phyloP scores from a whole-genome alignment of 2,113 vertebrate species.

The Pituophis catenifer region DNA sequence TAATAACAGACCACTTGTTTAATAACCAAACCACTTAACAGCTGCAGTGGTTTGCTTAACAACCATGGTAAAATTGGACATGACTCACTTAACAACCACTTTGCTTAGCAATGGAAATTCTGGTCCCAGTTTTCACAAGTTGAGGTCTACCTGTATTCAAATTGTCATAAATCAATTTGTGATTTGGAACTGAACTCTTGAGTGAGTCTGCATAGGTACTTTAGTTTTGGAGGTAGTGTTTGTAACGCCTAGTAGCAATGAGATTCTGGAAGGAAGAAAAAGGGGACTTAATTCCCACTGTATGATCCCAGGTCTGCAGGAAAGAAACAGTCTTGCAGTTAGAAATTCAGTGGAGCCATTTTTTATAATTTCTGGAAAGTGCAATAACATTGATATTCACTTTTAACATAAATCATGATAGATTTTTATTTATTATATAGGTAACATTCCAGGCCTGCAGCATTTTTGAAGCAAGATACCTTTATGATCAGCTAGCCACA shows the following conservation, averaged over 20 bases:
- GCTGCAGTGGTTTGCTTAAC: too few species aligned
- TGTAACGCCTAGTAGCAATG: not conserved
- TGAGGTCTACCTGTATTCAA: not conserved
- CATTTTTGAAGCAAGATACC: constrained; percentile 93
- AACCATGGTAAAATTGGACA: too few species aligned
- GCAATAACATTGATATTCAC: not conserved
- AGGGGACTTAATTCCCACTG: not conserved
- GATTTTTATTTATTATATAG: constrained; percentile 64
- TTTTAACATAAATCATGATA: not conserved
- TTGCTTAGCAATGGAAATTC: not conserved
- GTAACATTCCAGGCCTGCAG: constrained; percentile 99
- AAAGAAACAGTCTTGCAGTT: not conserved
- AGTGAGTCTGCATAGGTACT: not conserved
- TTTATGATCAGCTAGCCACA: constrained; percentile 95
- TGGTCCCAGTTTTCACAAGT: not conserved
- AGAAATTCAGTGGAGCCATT: not conserved
- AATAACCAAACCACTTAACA: too few species aligned
- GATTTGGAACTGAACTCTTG: not conserved
- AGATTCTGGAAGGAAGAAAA: not conserved
- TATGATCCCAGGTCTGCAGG: not conserved
- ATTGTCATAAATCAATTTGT: not conserved
- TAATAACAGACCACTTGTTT: too few species aligned
- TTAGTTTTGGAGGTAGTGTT: not conserved
- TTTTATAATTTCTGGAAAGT: not conserved
- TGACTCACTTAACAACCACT: too few species aligned